Percentiles rank a stretch among this genome's conserved stretches.
phyloP scores from a whole-genome alignment of 1,140 invertebrate genomes.

The Diachasma alloeum region DNA sequence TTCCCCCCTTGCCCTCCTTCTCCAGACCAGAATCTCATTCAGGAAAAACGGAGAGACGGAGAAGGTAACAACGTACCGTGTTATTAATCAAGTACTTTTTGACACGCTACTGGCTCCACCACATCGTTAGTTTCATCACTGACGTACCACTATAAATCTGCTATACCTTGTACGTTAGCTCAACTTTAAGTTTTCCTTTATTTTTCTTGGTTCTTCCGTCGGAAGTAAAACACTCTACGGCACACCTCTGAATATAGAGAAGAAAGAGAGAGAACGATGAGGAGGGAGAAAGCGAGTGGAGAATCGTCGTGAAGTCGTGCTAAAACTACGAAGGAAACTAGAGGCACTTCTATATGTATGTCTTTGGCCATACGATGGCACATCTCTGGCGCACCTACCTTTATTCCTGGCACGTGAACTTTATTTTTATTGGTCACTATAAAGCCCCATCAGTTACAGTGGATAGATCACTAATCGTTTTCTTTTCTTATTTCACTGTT shows the following conservation, averaged over 20 bases:
- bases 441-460: background rate
- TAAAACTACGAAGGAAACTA: background rate
- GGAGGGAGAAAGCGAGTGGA: background rate
- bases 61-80: background rate
- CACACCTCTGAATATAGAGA: slow-evolving; percentile 5
- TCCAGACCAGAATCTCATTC: background rate
- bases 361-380: background rate
- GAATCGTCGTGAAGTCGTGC: slow-evolving; percentile 9
- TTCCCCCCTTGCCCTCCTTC: background rate
- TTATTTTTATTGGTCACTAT: slow-evolving; percentile 1
- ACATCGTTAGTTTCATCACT: background rate
- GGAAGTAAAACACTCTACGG: background rate
- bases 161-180: background rate
- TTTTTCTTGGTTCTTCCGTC: background rate
- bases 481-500: background rate
- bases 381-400: background rate
- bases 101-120: background rate
- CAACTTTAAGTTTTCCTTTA: background rate
- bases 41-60: background rate
- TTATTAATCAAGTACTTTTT: background rate
- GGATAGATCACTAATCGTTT: background rate
- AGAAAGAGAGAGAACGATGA: background rate
- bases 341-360: background rate
- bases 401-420: slow-evolving; percentile 4
- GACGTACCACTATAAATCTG: background rate